These are phyloP conservation scores for Silurus glanis DNA, from an alignment of 2,113 vertebrate genomes.

Conservation along the genomic window DNA sequence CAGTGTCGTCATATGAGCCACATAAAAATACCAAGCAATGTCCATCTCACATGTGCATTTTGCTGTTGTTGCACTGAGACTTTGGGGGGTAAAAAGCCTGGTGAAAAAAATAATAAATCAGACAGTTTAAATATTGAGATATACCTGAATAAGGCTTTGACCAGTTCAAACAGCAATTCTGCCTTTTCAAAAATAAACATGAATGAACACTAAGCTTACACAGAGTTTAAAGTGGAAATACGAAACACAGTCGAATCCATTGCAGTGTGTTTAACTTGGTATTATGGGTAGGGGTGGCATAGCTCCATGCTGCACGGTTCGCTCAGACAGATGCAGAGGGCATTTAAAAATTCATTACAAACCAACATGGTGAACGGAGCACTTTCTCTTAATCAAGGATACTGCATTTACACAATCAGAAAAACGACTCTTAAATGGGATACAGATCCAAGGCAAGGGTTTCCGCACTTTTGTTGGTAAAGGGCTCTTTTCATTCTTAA, in stretches of 20 bases:
- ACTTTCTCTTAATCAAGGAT: neutral
- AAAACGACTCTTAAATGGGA: slow-evolving; percentile 26
- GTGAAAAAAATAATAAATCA: too few species aligned
- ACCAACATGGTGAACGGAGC: slow-evolving; percentile 26
- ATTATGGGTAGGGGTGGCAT: neutral
- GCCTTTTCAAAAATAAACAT: neutral
- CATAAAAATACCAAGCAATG: neutral
- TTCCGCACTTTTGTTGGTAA: neutral
- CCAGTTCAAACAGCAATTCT: too few species aligned
- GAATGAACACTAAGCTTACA: neutral
- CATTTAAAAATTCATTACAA: slow-evolving; percentile 47
- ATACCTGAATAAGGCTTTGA: neutral
- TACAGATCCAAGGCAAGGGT: slow-evolving; percentile 20
- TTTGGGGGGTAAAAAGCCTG: too few species aligned
- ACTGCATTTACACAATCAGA: slow-evolving; percentile 11
- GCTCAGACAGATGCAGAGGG: neutral
- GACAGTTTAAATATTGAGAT: neutral
- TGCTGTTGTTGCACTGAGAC: neutral
- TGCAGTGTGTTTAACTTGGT: neutral
- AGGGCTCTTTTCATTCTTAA: neutral
- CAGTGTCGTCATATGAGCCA: neutral
- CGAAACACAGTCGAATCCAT: neutral
- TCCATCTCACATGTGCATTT: neutral
- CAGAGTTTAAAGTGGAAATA: neutral
- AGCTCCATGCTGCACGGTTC: neutral